phyloP scores from a whole-genome alignment of 2,113 vertebrate genomes.

The Cygnus buccinator region DNA sequence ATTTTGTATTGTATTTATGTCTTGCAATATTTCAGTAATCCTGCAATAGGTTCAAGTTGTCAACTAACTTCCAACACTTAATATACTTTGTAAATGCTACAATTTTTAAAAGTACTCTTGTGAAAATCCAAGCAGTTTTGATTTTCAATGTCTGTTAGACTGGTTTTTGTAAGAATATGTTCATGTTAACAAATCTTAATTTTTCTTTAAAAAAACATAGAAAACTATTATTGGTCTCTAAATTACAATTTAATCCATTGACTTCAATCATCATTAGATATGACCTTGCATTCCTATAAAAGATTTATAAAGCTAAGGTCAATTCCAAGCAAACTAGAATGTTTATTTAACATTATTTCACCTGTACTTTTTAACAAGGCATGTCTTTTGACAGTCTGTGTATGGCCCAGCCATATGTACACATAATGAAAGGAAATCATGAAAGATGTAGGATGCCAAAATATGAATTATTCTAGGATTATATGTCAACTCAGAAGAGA shows the following conservation, averaged over 20 bases:
- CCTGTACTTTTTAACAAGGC: not conserved
- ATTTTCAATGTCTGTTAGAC: not conserved
- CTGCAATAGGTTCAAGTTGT: not conserved
- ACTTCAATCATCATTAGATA: not conserved
- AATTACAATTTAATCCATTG: not conserved
- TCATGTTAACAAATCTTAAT: not conserved
- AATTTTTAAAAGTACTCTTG: not conserved
- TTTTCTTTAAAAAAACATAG: not conserved
- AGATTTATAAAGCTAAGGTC: not conserved
- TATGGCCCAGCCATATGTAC: not conserved
- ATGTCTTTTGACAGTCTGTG: not conserved
- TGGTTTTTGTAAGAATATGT: not conserved
- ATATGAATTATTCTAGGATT: not conserved
- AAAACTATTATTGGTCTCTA: not conserved
- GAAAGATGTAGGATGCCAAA: not conserved
- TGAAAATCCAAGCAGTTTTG: not conserved
- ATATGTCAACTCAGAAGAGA: not conserved
- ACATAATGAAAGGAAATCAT: not conserved
- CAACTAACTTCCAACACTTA: not conserved
- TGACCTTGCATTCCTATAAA: not conserved
- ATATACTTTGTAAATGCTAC: not conserved
- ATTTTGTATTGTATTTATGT: not conserved
- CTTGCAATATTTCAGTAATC: not conserved
- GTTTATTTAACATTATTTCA: not conserved
- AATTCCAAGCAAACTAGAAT: not conserved